Evolutionary conservation across 2,113 vertebrate genomes (phyloP).

Genomic region (Typhlomys cinereus): DNA sequence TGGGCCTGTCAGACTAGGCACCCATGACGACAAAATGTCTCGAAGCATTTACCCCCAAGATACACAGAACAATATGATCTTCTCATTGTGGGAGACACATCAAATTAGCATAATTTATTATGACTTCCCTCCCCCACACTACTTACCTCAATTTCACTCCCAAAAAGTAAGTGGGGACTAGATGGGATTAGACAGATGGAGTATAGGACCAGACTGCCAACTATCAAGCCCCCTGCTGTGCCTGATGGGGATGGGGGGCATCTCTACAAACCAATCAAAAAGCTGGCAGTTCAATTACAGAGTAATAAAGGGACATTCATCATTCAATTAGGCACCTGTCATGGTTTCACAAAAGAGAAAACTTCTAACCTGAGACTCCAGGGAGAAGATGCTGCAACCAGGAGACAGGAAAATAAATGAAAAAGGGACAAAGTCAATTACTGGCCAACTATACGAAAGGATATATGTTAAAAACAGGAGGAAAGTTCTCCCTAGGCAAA

Average conservation of each 20-base stretch:
- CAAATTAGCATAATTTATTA: conserved; percentile 95
- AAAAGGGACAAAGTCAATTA: conserved; percentile 90
- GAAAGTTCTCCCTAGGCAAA: conserved; percentile 82
- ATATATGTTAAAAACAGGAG: conserved; percentile 82
- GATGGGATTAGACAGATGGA: conserved; percentile 97
- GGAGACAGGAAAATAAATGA: conserved; percentile 86
- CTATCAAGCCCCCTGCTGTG: conserved; percentile 84
- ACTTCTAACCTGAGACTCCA: conserved; percentile 90
- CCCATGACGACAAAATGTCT: conserved; percentile 82
- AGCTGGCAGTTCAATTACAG: conserved; percentile 95
- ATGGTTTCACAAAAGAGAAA: conserved; percentile 92
- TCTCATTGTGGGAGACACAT: conserved; percentile 84
- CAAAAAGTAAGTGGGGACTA: conserved; percentile 83
- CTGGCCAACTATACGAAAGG: conserved; percentile 82
- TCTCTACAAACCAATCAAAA: conserved; percentile 91
- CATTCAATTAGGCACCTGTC: conserved; percentile 99
- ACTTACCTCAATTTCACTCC: conserved; percentile 77
- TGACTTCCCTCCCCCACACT: conserved; percentile 83
- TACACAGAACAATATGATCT: conserved; percentile 82
- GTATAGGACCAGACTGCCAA: conserved; percentile 91
- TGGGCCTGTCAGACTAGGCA: conserved; percentile 93
- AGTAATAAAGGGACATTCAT: conserved; percentile 99
- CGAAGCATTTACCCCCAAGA: conserved; percentile 80
- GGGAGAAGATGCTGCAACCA: conserved; percentile 88
- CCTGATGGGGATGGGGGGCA: conserved; percentile 86